A percentile compares a stretch with the other conserved stretches of the same genome.
phyloP scores from a whole-genome alignment of 2,888 invertebrate genomes.

The Entomobrya proxima region DNA sequence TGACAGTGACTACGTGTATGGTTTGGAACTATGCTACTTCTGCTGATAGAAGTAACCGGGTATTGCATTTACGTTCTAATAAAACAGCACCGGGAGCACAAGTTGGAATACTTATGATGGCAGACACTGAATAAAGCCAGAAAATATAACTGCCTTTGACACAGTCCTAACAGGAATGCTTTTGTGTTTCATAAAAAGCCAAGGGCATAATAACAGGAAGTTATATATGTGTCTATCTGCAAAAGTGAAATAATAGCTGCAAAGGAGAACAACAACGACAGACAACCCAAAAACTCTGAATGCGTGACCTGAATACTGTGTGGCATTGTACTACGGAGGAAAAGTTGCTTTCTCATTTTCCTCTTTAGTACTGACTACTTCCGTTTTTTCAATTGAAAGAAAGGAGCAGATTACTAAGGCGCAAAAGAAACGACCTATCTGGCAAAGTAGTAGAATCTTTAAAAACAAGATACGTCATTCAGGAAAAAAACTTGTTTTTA shows the following conservation, averaged over 20 bases:
- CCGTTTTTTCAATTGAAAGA: slow-evolving; percentile 25
- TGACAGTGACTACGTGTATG: not conserved
- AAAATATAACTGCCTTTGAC: slow-evolving; percentile 29
- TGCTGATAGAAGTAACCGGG: not conserved
- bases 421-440: not conserved
- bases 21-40: not conserved
- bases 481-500: not conserved
- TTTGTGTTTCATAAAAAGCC: not conserved
- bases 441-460: not conserved
- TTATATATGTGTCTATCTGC: not conserved
- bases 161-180: not conserved
- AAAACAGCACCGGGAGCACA: not conserved
- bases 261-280: not conserved
- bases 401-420: not conserved
- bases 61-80: not conserved
- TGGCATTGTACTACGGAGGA: not conserved
- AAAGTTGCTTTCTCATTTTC: slow-evolving; percentile 31
- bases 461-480: slow-evolving; percentile 13
- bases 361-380: slow-evolving; percentile 15
- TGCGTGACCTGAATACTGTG: slow-evolving; percentile 55
- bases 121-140: not conserved
- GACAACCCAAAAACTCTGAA: slow-evolving; percentile 8
- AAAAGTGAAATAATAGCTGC: not conserved
- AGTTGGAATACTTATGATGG: not conserved
- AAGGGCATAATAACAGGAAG: not conserved